Conservation (phyloP, 2,888 invertebrate species). For the Hyppa rectilinea region DNA sequence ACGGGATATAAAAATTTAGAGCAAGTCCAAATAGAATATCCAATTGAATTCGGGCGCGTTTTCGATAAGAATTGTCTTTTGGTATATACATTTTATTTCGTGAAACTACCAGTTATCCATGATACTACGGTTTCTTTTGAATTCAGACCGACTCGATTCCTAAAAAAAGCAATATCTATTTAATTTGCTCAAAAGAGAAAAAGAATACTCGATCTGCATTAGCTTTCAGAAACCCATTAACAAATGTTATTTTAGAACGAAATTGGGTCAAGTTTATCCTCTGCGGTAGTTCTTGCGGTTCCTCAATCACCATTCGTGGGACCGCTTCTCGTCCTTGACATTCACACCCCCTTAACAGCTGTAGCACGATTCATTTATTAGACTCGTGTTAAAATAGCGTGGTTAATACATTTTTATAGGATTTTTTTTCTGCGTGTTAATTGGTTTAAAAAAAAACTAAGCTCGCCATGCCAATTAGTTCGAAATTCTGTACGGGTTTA, state of each 20-base stretch:
- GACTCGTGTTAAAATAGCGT: constrained; percentile 14
- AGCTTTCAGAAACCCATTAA: constrained; percentile 54
- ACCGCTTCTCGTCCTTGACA: constrained; percentile 36
- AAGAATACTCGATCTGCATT: constrained; percentile 32
- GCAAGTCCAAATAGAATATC: constrained; percentile 51
- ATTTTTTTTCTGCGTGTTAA: constrained; percentile 23
- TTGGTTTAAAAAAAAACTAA: constrained; percentile 42
- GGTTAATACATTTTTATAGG: constrained; percentile 1
- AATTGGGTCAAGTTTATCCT: constrained; percentile 67
- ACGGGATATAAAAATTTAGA: constrained; percentile 39
- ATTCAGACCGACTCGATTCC: neutral
- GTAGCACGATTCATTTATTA: constrained; percentile 24
- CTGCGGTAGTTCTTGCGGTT: constrained; percentile 27
- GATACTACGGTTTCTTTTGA: constrained; percentile 16
- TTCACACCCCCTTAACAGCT: constrained; percentile 27
- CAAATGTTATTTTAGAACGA: constrained; percentile 40
- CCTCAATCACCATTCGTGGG: constrained; percentile 22
- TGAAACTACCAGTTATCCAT: neutral
- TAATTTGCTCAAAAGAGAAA: constrained; percentile 55
- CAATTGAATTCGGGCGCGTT: constrained; percentile 18
- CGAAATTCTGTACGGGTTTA: constrained; percentile 8
- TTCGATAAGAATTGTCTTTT: constrained; percentile 25
- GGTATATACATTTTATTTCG: neutral
- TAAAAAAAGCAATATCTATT: constrained; percentile 15
- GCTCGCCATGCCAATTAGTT: constrained; percentile 18